phyloP scores from a whole-genome alignment of 2,113 vertebrate species.

The Odontophorus gujanensis region DNA sequence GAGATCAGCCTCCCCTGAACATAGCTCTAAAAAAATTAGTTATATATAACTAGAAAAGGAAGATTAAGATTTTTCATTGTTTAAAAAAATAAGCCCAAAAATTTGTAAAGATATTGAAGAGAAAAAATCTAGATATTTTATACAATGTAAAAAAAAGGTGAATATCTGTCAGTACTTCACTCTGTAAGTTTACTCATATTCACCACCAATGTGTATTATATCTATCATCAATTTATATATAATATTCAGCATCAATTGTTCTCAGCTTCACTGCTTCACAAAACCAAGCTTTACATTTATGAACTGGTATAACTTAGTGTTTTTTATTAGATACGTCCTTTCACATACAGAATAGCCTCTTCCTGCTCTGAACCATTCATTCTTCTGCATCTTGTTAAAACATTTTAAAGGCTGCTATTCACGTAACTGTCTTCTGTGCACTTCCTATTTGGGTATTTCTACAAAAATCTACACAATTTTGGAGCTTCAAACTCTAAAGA shows the following conservation, averaged over 20 bases:
- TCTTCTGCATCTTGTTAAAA: not conserved
- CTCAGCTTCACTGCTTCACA: not conserved
- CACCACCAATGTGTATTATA: not conserved
- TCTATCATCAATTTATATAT: too few species aligned
- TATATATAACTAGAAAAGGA: not conserved
- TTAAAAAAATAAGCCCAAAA: not conserved
- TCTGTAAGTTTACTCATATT: not conserved
- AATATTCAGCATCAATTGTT: fast-evolving
- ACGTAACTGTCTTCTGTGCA: not conserved
- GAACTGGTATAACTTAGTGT: not conserved
- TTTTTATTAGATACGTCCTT: not conserved
- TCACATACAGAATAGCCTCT: not conserved
- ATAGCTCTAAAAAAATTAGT: not conserved
- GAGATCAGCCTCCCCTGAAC: not conserved
- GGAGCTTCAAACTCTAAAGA: not conserved
- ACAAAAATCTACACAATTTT: not conserved
- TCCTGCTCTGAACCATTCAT: not conserved
- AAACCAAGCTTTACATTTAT: not conserved
- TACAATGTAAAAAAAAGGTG: not conserved
- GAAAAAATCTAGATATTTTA: not conserved
- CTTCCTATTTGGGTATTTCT: not conserved
- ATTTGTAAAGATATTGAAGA: not conserved
- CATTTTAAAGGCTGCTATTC: not conserved
- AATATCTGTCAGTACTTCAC: not conserved
- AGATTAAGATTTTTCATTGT: not conserved